These are phyloP conservation scores for Marasmarcha lunaedactyla DNA, from an alignment of 2,888 invertebrate species.

Conservation along the genomic window DNA sequence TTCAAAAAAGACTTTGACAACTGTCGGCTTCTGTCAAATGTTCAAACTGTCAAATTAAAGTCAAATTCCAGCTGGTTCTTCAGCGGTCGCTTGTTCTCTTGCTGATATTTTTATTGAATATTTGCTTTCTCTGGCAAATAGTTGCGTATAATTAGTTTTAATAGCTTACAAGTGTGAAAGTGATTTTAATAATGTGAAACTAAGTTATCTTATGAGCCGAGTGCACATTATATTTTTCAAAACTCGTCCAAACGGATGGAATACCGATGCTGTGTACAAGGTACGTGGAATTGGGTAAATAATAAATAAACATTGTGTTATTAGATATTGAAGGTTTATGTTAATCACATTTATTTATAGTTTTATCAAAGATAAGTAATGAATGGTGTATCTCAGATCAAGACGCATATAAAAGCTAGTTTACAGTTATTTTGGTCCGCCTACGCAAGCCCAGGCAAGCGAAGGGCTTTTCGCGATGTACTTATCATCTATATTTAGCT, in stretches of 20 bases:
- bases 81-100: constrained; percentile 10
- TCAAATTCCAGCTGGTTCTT: constrained; percentile 20
- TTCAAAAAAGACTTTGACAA: no score
- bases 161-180: constrained; percentile 4
- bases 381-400: no score
- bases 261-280: constrained; percentile 36
- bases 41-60: neutral
- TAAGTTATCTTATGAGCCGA: constrained; percentile 21
- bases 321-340: neutral
- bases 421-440: constrained; percentile 15
- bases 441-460: constrained; percentile 19
- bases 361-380: no score
- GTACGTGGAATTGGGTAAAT: constrained; percentile 24
- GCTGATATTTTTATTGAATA: constrained; percentile 10
- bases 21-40: no score
- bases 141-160: constrained; percentile 11
- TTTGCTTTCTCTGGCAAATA: constrained; percentile 15
- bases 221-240: constrained; percentile 20
- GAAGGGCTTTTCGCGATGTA: constrained; percentile 12
- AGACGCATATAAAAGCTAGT: no score
- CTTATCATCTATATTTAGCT: constrained; percentile 18
- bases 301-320: neutral
- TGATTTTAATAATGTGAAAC: constrained; percentile 18
- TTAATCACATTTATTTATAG: no score
- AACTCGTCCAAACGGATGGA: constrained; percentile 38